Conservation (phyloP, 2,113 vertebrate genomes). For the Monopterus albus region DNA sequence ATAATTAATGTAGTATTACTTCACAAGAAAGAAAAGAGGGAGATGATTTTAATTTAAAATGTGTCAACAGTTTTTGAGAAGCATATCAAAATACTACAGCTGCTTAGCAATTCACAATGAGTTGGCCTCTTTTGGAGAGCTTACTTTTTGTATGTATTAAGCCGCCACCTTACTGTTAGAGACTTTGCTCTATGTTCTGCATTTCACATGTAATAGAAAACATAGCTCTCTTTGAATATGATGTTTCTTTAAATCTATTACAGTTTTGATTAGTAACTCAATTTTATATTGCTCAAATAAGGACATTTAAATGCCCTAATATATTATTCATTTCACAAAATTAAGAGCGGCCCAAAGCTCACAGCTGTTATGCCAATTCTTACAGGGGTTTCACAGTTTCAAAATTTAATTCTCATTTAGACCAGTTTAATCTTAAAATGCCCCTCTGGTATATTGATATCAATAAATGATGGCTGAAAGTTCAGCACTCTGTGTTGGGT, state of each 20-base stretch:
- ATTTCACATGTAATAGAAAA: slow-evolving; percentile 42
- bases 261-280: slow-evolving; percentile 52
- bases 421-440: slow-evolving; percentile 58
- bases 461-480: slow-evolving; percentile 63
- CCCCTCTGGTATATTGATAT: slow-evolving; percentile 55
- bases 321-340: slow-evolving; percentile 70
- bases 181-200: slow-evolving; percentile 18
- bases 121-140: slow-evolving; percentile 8
- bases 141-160: background rate
- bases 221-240: slow-evolving; percentile 12
- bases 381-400: slow-evolving; percentile 40
- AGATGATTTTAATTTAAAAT: slow-evolving; percentile 69
- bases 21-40: slow-evolving; percentile 48
- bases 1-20: slow-evolving; percentile 68
- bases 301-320: slow-evolving; percentile 58
- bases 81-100: slow-evolving; percentile 49
- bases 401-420: slow-evolving; percentile 59
- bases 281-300: slow-evolving; percentile 59
- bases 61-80: slow-evolving; percentile 66
- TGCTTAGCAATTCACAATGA: slow-evolving; percentile 42
- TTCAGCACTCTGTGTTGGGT: slow-evolving; percentile 10
- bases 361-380: slow-evolving; percentile 37
- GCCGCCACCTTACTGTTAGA: slow-evolving; percentile 32
- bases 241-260: slow-evolving; percentile 46
- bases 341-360: slow-evolving; percentile 61